Conservation (phyloP, 2,888 invertebrate species). For the Rugalucina vietnamica region DNA sequence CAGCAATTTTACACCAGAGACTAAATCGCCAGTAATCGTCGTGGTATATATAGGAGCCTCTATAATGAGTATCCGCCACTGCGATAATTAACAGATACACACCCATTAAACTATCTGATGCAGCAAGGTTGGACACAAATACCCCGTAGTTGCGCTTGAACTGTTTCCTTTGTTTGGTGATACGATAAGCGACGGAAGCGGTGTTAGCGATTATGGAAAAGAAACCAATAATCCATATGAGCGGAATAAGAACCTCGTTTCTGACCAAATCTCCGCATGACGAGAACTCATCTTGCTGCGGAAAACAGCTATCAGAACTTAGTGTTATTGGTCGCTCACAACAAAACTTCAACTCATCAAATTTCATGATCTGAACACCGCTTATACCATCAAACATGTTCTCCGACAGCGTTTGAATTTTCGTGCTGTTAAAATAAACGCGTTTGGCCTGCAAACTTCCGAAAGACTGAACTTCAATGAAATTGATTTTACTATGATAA, state of each 20-base stretch:
- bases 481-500: too few relatives aligned
- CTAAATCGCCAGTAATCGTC: conserved; percentile 64
- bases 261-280: neutral
- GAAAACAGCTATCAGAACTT: neutral
- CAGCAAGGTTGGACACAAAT: conserved; percentile 52
- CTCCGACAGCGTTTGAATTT: too few relatives aligned
- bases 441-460: too few relatives aligned
- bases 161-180: neutral
- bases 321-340: neutral
- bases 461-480: too few relatives aligned
- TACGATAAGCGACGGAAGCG: neutral
- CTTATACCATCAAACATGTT: neutral
- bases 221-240: neutral
- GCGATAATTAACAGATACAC: conserved; percentile 59
- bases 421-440: too few relatives aligned
- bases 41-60: conserved; percentile 53
- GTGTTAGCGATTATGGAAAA: neutral
- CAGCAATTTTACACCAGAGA: conserved; percentile 58
- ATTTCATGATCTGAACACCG: neutral
- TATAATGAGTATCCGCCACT: conserved; percentile 60
- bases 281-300: neutral
- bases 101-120: conserved; percentile 50
- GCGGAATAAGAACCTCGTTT: neutral
- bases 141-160: conserved; percentile 46
- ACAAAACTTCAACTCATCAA: neutral